A percentile compares a stretch with the other conserved stretches of the same genome.
Evolutionary conservation across 30 jellyfish, hydroid and myxozoan genomes (phyloP).

Genomic region (Phacellophora camtschatica): DNA sequence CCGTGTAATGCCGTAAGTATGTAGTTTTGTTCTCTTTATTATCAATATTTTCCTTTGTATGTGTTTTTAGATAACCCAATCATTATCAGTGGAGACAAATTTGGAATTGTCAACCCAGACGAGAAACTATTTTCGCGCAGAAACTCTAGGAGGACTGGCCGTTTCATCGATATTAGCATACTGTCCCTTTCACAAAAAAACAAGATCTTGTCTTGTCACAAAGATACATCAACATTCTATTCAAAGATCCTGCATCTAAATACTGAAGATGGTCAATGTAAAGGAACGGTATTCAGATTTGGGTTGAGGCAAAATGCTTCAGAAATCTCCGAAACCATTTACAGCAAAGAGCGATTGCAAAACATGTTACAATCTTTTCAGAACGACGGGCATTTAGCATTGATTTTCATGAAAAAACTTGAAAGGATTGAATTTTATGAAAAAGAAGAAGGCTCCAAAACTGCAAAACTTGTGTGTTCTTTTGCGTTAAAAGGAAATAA

Average conservation of each 20-base stretch:
- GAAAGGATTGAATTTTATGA: slow-evolving; percentile 36
- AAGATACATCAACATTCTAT: neutral
- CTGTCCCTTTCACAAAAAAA: neutral
- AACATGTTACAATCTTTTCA: slow-evolving; percentile 38
- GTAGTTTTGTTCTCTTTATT: neutral
- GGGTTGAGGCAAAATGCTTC: slow-evolving; percentile 59
- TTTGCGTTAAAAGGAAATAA: neutral
- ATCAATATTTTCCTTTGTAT: neutral
- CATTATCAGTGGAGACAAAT: slow-evolving; percentile 34
- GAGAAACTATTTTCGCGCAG: slow-evolving; percentile 15
- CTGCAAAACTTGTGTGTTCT: slow-evolving; percentile 20
- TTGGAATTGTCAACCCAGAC: slow-evolving; percentile 61
- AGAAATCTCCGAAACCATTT: slow-evolving; percentile 45
- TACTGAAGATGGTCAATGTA: slow-evolving; percentile 12
- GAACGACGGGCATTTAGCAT: slow-evolving; percentile 59
- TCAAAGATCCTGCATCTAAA: neutral
- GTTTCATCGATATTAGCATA: neutral
- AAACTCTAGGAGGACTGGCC: slow-evolving; percentile 25
- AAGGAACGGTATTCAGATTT: slow-evolving; percentile 72
- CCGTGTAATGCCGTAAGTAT: neutral
- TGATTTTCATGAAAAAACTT: slow-evolving; percentile 55
- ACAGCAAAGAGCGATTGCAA: slow-evolving; percentile 12
- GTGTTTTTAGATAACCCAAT: slow-evolving; percentile 56
- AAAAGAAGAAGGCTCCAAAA: slow-evolving; percentile 1
- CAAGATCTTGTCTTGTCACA: neutral